A percentile compares a stretch with the other conserved stretches of the same genome.
Evolutionary conservation across 2,888 invertebrate species (phyloP).

Genomic region (Synergus japonicus): DNA sequence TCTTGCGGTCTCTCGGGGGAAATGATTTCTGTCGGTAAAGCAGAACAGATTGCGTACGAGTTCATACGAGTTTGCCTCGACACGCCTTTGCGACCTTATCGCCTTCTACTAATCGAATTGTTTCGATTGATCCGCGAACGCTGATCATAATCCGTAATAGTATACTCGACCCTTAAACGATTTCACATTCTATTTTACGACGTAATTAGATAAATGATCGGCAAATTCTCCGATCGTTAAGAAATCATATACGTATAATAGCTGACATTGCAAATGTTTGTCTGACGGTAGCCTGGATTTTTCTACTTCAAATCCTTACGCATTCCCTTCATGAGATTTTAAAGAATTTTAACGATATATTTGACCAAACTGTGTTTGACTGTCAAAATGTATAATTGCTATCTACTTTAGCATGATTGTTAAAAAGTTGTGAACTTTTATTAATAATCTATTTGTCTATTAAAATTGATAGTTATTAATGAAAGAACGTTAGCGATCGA

Average conservation of each 20-base stretch:
- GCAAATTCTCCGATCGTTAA: slow-evolving; percentile 28
- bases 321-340: too few relatives aligned
- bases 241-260: slow-evolving; percentile 6
- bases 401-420: too few relatives aligned
- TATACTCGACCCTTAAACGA: slow-evolving; percentile 25
- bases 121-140: slow-evolving; percentile 44
- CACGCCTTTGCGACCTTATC: slow-evolving; percentile 51
- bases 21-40: slow-evolving; percentile 23
- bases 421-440: too few relatives aligned
- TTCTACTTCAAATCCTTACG: slow-evolving; percentile 1
- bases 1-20: not conserved
- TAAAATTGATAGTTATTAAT: too few relatives aligned
- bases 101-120: slow-evolving; percentile 52
- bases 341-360: too few relatives aligned
- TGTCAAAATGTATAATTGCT: too few relatives aligned
- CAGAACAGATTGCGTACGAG: slow-evolving; percentile 43
- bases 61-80: slow-evolving; percentile 50
- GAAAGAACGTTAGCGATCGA: too few relatives aligned
- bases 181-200: slow-evolving; percentile 41
- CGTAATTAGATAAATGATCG: slow-evolving; percentile 41
- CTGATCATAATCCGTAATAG: slow-evolving; percentile 41
- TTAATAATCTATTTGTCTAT: too few relatives aligned
- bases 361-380: too few relatives aligned
- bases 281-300: slow-evolving; percentile 11
- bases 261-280: not conserved